A percentile compares a stretch with the other conserved stretches of the same genome.
Evolutionary conservation across 2,888 invertebrate species (phyloP).

Genomic region (Dryococelus australis): DNA sequence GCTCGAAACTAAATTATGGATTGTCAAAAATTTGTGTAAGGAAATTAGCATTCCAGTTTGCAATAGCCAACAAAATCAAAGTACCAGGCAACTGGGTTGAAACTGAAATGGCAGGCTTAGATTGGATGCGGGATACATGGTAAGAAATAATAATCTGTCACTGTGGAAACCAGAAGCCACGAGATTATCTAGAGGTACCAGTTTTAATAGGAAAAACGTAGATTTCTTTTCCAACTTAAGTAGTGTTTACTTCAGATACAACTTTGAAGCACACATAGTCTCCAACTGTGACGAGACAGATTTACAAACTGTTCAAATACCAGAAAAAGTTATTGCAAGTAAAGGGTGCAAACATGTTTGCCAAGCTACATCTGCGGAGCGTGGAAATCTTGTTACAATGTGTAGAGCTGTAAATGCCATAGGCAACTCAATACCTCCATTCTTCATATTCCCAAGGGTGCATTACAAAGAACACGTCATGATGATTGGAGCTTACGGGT

Average conservation of each 20-base stretch:
- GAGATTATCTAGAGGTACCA: conserved; percentile 17
- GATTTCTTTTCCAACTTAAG: not conserved
- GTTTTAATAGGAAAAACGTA: conserved; percentile 2
- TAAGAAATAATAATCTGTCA: not conserved
- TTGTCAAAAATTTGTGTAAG: not conserved
- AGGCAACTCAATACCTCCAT: conserved; percentile 16
- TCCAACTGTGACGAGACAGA: not conserved
- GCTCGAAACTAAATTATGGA: not conserved
- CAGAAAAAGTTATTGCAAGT: not conserved
- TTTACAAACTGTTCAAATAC: not conserved
- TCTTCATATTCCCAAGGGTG: too few relatives aligned
- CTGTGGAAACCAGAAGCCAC: not conserved
- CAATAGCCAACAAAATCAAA: conserved; percentile 11
- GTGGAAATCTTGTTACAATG: not conserved
- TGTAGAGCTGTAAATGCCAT: not conserved
- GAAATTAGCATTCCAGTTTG: conserved; percentile 21
- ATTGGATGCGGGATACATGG: conserved; percentile 12
- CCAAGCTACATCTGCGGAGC: conserved; percentile 11
- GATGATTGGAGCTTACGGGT: not conserved
- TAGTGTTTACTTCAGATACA: not conserved
- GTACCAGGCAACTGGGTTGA: not conserved
- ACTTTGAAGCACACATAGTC: not conserved
- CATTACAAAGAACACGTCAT: not conserved
- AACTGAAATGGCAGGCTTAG: conserved; percentile 13
- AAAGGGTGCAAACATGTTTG: not conserved